Base-by-base conservation (phyloP, 2,888 invertebrate genomes). In the Epirrita christyi region DNA sequence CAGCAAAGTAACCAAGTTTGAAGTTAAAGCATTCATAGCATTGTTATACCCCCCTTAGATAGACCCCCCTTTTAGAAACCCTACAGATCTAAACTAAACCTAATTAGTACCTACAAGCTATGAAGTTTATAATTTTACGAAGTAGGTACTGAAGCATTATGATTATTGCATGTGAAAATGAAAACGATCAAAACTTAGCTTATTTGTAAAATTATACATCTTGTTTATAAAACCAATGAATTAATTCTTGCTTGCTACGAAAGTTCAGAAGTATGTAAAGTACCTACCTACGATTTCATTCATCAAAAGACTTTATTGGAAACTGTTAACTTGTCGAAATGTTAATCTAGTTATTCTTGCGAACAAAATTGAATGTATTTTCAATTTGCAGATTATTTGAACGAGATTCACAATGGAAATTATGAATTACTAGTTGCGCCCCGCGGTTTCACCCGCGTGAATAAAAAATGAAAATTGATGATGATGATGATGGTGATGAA, bases 21-120 rank as follows among this genome's bases (percentile, higher is more conserved):
- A 64, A 65, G 44, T 70, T 68, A 63, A 61, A 54, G 50, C 72
- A 72, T 73, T 68, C 65, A 59, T 55, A 58, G 69, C 71, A 77
- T 79, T 77, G 78, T 79, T 75, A n/a, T n/a, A n/a, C n/a, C n/a
- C n/a, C n/a, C n/a, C n/a, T 71, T 42, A 51, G 45, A n/a, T n/a
- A 13, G 9, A 37, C 29, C 36, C n/a, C n/a, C n/a, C n/a, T n/a
- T n/a, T n/a, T n/a, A 21, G 6, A 1, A 7, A 32, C 13, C 38
- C 41, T 3, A 32, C 27, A 8, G 43, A 40, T 27, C 53, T 64
- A 63, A 29, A 58, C 45, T 9, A 14, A 14, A n/a, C 32, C 32
- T 44, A 21, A 21, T 32, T 11, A 11, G n/a, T n/a, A n/a, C n/a
- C n/a, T 36, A 9, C n/a, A 43, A 6, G 15, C 3, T 15, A 11